These are phyloP conservation scores for Axis porcinus DNA, from an alignment of 2,113 vertebrate species.

Conservation along the genomic window DNA sequence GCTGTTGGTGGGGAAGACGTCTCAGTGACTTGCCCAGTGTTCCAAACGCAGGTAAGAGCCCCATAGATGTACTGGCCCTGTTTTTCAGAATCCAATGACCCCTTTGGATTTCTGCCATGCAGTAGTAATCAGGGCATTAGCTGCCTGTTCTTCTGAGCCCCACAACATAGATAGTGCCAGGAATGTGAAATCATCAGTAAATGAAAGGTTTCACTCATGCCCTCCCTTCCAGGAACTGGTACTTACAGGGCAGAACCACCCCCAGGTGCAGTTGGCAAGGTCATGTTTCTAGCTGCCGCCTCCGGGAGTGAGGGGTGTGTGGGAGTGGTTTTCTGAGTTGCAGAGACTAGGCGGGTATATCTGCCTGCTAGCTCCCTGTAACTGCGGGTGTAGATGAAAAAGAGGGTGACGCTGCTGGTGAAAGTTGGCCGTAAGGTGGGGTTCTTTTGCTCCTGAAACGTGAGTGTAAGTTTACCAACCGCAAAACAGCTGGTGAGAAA, in stretches of 20 bases:
- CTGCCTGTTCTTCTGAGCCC: background rate
- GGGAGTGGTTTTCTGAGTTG: background rate
- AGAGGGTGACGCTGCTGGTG: background rate
- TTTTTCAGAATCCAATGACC: background rate
- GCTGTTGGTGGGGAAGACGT: background rate
- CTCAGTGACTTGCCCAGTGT: slow-evolving; percentile 70
- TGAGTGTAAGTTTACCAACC: background rate
- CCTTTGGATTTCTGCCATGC: background rate
- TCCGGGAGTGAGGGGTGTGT: rapidly evolving
- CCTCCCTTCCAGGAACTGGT: background rate
- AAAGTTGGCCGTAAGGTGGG: background rate
- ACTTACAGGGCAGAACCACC: background rate
- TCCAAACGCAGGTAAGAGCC: slow-evolving; percentile 74
- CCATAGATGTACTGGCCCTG: background rate
- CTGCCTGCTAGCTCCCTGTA: background rate
- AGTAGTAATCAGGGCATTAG: background rate
- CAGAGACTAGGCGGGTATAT: background rate
- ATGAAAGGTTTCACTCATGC: background rate
- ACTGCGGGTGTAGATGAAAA: background rate
- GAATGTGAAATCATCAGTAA: background rate
- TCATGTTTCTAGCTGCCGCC: background rate
- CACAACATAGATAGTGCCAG: background rate
- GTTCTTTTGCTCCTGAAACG: background rate
- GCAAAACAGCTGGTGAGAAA: background rate
- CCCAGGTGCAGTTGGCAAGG: background rate